Evolutionary conservation across 2,797 vertebrate species (phyloP).

Genomic region (Melanotaenia nigrans): DNA sequence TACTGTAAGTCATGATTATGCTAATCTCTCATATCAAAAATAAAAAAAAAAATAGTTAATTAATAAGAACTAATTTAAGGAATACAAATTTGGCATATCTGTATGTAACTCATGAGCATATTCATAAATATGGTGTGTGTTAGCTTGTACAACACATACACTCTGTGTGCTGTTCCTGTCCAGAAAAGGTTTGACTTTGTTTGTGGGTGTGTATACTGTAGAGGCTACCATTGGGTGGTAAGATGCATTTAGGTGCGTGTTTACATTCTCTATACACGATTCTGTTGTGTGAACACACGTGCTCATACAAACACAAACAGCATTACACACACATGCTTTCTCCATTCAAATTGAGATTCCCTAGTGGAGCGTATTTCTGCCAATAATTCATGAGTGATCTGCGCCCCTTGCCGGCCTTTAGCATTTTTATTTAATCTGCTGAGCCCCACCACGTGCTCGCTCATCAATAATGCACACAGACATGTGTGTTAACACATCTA

Average conservation of each 20-base stretch:
- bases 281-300: slow-evolving; percentile 22
- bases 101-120: background rate
- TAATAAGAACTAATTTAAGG: too few species aligned
- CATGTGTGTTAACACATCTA: slow-evolving; percentile 94
- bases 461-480: slow-evolving; percentile 92
- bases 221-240: background rate
- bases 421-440: slow-evolving; percentile 94
- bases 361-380: slow-evolving; percentile 86
- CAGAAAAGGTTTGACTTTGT: slow-evolving; percentile 5
- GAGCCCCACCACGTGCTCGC: slow-evolving; percentile 85
- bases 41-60: too few species aligned
- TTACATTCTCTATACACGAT: slow-evolving; percentile 19
- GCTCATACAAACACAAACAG: slow-evolving; percentile 19
- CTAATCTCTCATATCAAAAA: too few species aligned
- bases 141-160: background rate
- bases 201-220: background rate
- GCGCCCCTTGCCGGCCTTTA: slow-evolving; percentile 89
- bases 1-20: background rate
- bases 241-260: slow-evolving; percentile 25
- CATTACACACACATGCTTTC: slow-evolving; percentile 16
- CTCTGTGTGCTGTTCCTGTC: background rate
- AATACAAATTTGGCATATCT: background rate
- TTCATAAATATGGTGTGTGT: background rate
- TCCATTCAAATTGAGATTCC: slow-evolving; percentile 86
- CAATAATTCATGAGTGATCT: slow-evolving; percentile 97